phyloP scores from a whole-genome alignment of 2,113 vertebrate species.

The Prunella fulvescens region DNA sequence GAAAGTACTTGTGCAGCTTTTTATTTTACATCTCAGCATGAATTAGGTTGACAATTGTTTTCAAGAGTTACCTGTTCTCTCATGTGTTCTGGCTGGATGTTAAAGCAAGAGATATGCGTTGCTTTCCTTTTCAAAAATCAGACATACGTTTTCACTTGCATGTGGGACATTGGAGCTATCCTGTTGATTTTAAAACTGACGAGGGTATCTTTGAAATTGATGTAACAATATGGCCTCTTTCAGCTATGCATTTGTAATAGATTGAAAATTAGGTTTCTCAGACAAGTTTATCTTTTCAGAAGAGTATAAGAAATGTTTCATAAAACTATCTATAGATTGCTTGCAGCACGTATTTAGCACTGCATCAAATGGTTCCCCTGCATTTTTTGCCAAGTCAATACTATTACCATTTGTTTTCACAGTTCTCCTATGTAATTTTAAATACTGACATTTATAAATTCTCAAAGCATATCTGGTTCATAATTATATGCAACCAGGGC shows the following conservation, averaged over 20 bases:
- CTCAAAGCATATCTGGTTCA: background rate
- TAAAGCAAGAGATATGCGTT: background rate
- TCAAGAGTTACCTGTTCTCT: slow-evolving; percentile 7
- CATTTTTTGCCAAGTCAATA: background rate
- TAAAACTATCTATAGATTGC: background rate
- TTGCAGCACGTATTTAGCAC: background rate
- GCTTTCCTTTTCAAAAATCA: background rate
- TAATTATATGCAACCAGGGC: background rate
- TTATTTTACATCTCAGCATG: background rate
- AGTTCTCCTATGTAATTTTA: background rate
- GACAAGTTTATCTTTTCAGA: background rate
- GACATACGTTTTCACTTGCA: background rate
- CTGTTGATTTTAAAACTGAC: background rate
- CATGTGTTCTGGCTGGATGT: background rate
- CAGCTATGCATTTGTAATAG: background rate
- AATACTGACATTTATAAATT: background rate
- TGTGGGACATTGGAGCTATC: background rate
- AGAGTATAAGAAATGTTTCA: background rate
- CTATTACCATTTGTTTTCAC: background rate
- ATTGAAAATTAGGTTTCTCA: background rate
- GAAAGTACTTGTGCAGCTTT: background rate
- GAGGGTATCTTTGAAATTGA: background rate
- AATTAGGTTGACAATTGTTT: slow-evolving; percentile 11
- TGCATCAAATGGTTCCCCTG: background rate
- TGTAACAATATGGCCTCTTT: background rate